Evolutionary conservation across 92 coral and sea anemone genomes (phyloP).

Genomic region (Blastomussa wellsi): DNA sequence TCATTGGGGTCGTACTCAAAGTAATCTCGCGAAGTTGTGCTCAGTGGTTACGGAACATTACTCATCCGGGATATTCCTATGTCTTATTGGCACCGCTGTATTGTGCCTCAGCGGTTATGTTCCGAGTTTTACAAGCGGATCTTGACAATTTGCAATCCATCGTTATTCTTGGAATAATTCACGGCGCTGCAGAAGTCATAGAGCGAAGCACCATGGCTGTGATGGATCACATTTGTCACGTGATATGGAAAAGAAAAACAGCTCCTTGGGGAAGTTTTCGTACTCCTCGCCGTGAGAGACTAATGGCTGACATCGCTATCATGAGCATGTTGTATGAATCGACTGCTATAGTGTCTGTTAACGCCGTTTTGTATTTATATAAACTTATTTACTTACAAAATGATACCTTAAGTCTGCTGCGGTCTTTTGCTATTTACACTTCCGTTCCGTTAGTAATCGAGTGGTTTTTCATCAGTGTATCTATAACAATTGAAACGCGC

Average conservation of each 20-base stretch:
- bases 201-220: slow-evolving; percentile 30
- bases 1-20: slow-evolving; percentile 3
- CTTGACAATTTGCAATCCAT: slow-evolving; percentile 17
- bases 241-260: background rate
- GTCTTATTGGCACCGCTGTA: background rate
- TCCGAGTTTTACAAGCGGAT: slow-evolving; percentile 10
- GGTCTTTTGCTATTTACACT: background rate
- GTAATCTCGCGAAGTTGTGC: slow-evolving; percentile 1
- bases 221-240: slow-evolving; percentile 15
- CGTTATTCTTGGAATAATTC: slow-evolving; percentile 1
- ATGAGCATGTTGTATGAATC: slow-evolving; percentile 48
- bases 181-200: slow-evolving; percentile 12
- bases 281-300: slow-evolving; percentile 48
- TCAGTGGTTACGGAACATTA: slow-evolving; percentile 5
- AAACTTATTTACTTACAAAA: slow-evolving; percentile 1
- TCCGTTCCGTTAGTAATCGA: background rate
- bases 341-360: slow-evolving; percentile 26
- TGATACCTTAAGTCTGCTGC: background rate
- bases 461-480: slow-evolving; percentile 16
- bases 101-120: background rate
- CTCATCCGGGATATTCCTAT: slow-evolving; percentile 24
- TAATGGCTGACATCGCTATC: slow-evolving; percentile 34
- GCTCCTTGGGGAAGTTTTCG: slow-evolving; percentile 55
- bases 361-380: background rate
- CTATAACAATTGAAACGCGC: slow-evolving; percentile 23